Evolutionary conservation across 92 coral and sea anemone species (phyloP), one percentile per base, ranked within the genome.

Genomic region (Phenganax marumi): DNA sequence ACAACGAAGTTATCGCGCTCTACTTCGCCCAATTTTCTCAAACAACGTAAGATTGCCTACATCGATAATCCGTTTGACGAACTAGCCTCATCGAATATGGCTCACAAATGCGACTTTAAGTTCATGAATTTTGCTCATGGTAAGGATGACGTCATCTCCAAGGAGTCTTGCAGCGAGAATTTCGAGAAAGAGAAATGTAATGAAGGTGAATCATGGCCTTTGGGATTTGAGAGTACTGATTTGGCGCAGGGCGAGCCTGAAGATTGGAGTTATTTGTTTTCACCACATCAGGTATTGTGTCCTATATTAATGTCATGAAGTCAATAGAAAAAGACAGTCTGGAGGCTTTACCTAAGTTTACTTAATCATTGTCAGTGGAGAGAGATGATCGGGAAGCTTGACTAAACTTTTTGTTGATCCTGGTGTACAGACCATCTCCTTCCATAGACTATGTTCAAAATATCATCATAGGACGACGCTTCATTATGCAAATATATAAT

Each of bases 31-130:
- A 76, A 53, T 12, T 76, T 76, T 56, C 58, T 76, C 8, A 33
- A 76, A 25, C 81, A 76, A 76, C 81, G 81, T 6, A 23, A 55
- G 47, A 76, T 76, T 2, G 52, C 81, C 11, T 76, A 76, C 64
- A 68, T 76, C 50, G 81, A 76, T 46, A 76, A 76, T 21, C 81
- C 81, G n/a, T 76, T 76, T 47, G 81, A 76, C 23, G 81, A 76
- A 21, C 68, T 22, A 76, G 81, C 68, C 18, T 56, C 81, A 11
- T 21, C 13, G 48, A 76, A 51, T 50, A 76, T 72, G 77, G 58
- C 43, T 12, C 68, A 76, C 21, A 54, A 54, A 39, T 76, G 81
- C 81, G 81, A 76, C 81, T 6, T 76, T 0, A 76, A 76, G 52
- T 76, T 12, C 69, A 54, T 76, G 25, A 76, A 56, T 18, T 56